phyloP scores from a whole-genome alignment of 2,888 invertebrate genomes.

The Drosophila maculinotata region DNA sequence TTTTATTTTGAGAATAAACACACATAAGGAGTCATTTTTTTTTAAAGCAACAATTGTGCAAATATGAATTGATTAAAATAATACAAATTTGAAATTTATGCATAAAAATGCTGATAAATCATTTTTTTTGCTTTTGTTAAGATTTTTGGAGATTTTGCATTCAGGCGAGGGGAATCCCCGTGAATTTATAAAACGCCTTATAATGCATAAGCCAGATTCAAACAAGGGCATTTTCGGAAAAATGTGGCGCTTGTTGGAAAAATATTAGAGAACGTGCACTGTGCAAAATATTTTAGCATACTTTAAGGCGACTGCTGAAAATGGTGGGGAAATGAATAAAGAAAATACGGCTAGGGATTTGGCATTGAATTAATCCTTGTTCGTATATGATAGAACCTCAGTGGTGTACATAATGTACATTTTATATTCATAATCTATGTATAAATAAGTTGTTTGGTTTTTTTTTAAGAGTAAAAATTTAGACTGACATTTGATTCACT shows the following conservation, averaged over 20 bases:
- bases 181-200: no score
- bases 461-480: no score
- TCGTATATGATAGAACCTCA: no score
- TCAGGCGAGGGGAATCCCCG: slow-evolving; percentile 6
- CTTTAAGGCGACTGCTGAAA: slow-evolving; percentile 39
- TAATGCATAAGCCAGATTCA: no score
- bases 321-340: slow-evolving; percentile 4
- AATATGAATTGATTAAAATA: background rate
- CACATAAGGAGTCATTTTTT: background rate
- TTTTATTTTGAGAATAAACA: background rate
- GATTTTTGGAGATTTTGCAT: background rate
- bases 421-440: no score
- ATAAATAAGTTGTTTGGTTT: no score
- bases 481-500: no score
- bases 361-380: background rate
- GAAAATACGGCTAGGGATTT: slow-evolving; percentile 16
- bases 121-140: background rate
- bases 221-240: slow-evolving; percentile 3
- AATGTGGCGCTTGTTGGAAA: background rate
- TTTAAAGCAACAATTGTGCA: background rate
- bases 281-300: slow-evolving; percentile 36
- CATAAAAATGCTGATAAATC: background rate
- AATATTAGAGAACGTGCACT: background rate
- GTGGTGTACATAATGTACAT: no score
- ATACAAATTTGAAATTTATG: background rate